phyloP scores from a whole-genome alignment of 1,140 invertebrate genomes.

The Hypothenemus hampei region DNA sequence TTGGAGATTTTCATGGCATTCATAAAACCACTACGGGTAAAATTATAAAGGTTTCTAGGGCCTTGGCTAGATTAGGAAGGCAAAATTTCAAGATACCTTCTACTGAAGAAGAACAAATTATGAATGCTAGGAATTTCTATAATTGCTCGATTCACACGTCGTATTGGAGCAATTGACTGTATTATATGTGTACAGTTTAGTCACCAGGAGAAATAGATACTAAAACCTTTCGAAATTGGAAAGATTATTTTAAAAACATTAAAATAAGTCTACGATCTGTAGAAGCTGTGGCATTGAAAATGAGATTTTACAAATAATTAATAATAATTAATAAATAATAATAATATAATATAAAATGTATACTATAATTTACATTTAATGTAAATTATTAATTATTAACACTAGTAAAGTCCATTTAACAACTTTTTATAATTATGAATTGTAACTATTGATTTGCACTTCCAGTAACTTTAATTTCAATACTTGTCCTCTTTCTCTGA shows the following conservation, averaged over 20 bases:
- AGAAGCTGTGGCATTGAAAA: too few species aligned
- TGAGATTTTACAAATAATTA: too few species aligned
- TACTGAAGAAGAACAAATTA: background rate
- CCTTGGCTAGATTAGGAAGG: background rate
- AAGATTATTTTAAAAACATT: slow-evolving; percentile 31
- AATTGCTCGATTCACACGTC: background rate
- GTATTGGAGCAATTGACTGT: background rate
- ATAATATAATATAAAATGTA: too few species aligned
- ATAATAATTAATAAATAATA: too few species aligned
- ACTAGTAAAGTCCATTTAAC: too few species aligned
- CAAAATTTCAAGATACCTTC: background rate
- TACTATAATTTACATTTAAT: too few species aligned
- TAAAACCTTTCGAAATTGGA: slow-evolving; percentile 33
- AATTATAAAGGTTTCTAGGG: background rate
- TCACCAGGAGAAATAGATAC: slow-evolving; percentile 34
- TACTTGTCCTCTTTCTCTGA: too few species aligned
- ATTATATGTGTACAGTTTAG: slow-evolving; percentile 12
- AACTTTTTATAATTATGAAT: too few species aligned
- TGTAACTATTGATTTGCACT: too few species aligned
- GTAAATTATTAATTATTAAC: too few species aligned
- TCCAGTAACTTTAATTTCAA: too few species aligned
- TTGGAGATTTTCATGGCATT: background rate
- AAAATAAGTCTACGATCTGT: slow-evolving; percentile 31
- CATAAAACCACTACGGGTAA: background rate
- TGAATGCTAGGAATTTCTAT: background rate